phyloP scores from a whole-genome alignment of 2,888 invertebrate genomes.

The Empis livida region DNA sequence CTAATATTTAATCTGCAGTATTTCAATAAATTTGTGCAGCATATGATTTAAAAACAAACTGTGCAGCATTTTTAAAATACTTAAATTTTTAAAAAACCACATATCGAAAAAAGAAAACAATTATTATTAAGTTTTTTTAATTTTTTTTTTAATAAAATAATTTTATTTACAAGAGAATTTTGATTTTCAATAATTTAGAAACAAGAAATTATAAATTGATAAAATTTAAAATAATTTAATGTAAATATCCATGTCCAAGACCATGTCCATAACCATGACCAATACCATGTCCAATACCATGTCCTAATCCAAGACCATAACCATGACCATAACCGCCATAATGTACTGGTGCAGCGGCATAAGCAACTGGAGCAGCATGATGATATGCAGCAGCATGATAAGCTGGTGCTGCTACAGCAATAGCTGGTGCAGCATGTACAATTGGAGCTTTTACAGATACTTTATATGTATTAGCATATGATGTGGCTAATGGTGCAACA shows the following conservation, averaged over 20 bases:
- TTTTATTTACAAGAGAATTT: no score
- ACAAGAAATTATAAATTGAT: no score
- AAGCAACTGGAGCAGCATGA: conserved; percentile 12
- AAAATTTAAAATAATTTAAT: neutral
- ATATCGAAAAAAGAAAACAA: no score
- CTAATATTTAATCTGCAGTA: no score
- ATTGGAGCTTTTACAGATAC: conserved; percentile 45
- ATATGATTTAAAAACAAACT: no score
- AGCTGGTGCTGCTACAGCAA: conserved; percentile 24
- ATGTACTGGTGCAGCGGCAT: conserved; percentile 16
- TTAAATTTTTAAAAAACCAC: no score
- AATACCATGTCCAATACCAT: neutral
- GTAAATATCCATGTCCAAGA: neutral
- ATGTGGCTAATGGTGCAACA: conserved; percentile 34
- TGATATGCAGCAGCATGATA: neutral
- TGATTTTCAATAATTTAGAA: no score
- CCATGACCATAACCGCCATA: conserved; percentile 18
- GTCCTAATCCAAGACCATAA: neutral
- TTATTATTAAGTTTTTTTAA: no score
- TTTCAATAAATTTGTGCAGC: no score
- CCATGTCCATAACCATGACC: neutral
- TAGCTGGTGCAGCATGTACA: conserved; percentile 38
- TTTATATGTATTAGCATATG: neutral
- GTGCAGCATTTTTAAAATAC: no score
- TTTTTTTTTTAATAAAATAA: no score